Evolutionary conservation across 1,140 invertebrate species (phyloP).

Genomic region (Diprion similis): DNA sequence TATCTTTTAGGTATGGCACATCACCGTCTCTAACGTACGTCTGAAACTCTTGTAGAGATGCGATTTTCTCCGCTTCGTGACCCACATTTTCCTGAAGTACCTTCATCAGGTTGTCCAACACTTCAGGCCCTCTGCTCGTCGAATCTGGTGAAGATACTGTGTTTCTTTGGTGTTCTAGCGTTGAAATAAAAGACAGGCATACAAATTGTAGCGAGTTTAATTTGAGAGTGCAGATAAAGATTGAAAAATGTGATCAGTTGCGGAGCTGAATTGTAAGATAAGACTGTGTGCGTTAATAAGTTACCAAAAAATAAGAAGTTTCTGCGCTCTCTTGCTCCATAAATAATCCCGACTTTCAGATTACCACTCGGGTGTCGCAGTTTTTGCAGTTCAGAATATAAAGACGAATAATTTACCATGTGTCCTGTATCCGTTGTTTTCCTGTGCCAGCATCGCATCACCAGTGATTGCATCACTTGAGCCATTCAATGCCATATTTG

Average conservation of each 20-base stretch:
- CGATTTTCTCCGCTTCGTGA: slow-evolving; percentile 46
- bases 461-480: slow-evolving; percentile 57
- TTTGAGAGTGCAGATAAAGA: no score
- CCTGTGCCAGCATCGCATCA: slow-evolving; percentile 56
- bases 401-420: slow-evolving; percentile 38
- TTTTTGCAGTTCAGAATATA: not conserved
- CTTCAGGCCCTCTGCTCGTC: slow-evolving; percentile 47
- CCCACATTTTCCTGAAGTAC: slow-evolving; percentile 44
- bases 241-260: no score
- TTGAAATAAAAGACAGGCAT: no score
- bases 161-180: no score
- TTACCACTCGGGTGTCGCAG: not conserved
- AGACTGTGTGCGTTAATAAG: not conserved
- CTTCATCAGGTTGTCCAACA: slow-evolving; percentile 54
- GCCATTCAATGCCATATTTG: slow-evolving; percentile 54
- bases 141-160: slow-evolving; percentile 48
- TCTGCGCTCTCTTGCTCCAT: not conserved
- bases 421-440: slow-evolving; percentile 59
- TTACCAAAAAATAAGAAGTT: slow-evolving; percentile 2
- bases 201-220: no score
- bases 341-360: not conserved
- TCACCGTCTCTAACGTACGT: slow-evolving; percentile 49
- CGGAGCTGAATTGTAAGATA: no score
- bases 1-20: slow-evolving; percentile 55
- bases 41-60: slow-evolving; percentile 55